These are phyloP conservation scores for Chironomus riparius DNA, from an alignment of 2,888 invertebrate species.

Conservation along the genomic window DNA sequence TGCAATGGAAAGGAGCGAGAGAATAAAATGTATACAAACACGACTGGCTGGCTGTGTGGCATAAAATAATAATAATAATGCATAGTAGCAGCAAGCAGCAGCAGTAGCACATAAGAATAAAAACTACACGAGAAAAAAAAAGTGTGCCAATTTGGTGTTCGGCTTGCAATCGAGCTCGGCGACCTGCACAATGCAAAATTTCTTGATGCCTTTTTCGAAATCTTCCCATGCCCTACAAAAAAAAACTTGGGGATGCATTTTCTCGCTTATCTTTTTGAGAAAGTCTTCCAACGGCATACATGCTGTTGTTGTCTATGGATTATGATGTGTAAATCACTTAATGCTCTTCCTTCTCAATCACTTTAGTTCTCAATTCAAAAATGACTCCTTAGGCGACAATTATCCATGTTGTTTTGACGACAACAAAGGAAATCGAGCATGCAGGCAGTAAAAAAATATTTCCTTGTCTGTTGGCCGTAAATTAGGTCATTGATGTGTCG, in stretches of 20 bases:
- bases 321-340: too few relatives aligned
- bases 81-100: neutral
- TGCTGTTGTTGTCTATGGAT: too few relatives aligned
- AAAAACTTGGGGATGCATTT: neutral
- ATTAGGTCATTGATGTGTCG: slow-evolving; percentile 19
- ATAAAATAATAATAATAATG: neutral
- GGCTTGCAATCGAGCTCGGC: slow-evolving; percentile 16
- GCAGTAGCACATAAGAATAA: neutral
- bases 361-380: neutral
- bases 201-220: slow-evolving; percentile 1
- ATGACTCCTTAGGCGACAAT: neutral
- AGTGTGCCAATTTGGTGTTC: slow-evolving; percentile 19
- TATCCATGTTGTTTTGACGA: neutral
- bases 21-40: neutral
- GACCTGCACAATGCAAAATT: slow-evolving; percentile 27
- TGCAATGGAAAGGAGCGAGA: neutral
- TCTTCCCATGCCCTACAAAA: neutral
- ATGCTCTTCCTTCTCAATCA: neutral
- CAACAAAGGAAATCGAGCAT: neutral
- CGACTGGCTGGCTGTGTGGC: neutral
- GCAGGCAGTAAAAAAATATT: neutral
- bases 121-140: slow-evolving; percentile 8
- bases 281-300: too few relatives aligned
- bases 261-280: neutral
- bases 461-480: neutral